phyloP scores from a whole-genome alignment of 2,888 invertebrate species.

The Steromphala cineraria region DNA sequence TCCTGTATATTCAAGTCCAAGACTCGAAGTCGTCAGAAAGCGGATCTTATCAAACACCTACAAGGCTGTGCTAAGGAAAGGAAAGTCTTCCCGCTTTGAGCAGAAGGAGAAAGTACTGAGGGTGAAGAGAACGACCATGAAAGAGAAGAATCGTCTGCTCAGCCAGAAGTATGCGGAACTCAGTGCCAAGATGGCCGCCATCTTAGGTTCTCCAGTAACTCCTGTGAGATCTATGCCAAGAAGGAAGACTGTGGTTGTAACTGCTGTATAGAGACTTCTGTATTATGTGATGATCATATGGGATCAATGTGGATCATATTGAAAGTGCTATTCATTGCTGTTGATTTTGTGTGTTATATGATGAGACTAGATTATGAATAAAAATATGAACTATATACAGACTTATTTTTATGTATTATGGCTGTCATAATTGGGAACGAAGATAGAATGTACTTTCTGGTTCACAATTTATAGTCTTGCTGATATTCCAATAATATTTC shows the following conservation, averaged over 20 bases:
- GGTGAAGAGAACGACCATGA: neutral
- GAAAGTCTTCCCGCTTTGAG: neutral
- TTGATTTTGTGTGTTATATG: too few species aligned
- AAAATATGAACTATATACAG: too few species aligned
- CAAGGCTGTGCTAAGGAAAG: neutral
- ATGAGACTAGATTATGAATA: too few species aligned
- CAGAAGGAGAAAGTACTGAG: neutral
- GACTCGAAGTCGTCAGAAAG: conserved; percentile 1
- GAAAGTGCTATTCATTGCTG: too few species aligned
- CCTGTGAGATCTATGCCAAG: neutral
- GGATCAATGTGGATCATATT: too few species aligned
- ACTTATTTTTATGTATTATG: too few species aligned
- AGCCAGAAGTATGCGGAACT: neutral
- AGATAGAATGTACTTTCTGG: too few species aligned
- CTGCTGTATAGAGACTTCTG: neutral
- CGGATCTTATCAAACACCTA: neutral
- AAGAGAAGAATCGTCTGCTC: neutral
- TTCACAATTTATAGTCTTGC: too few species aligned
- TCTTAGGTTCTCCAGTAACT: neutral
- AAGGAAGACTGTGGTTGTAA: neutral
- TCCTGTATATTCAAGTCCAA: neutral
- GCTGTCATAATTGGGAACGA: too few species aligned
- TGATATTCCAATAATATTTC: too few species aligned
- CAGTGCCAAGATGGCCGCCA: neutral
- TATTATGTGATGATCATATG: too few species aligned